Evolutionary conservation across 2,797 vertebrate species (phyloP).

Genomic region (Pangasius mekongensis): DNA sequence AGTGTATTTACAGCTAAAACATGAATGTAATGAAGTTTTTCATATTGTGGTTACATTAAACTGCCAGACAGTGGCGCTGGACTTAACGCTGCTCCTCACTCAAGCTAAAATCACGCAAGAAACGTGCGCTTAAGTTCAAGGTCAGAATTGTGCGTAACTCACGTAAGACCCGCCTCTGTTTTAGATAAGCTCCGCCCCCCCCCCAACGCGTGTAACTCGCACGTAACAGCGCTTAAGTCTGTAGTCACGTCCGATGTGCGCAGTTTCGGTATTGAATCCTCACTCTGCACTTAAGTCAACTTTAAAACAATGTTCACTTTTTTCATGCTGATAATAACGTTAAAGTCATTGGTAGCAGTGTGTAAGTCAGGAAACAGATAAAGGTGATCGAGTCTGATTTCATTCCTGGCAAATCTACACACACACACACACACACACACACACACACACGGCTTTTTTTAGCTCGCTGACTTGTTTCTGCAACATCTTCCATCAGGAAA

Average conservation of each 20-base stretch:
- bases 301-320: not conserved
- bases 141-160: not conserved
- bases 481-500: constrained; percentile 61
- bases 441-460: constrained; percentile 28
- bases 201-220: not conserved
- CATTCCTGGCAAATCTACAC: not conserved
- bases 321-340: not conserved
- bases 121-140: not conserved
- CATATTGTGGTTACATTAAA: not conserved
- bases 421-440: constrained; percentile 27
- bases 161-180: not conserved
- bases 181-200: not conserved
- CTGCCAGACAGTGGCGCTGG: not conserved
- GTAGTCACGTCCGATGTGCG: not conserved
- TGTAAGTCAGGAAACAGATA: constrained; percentile 1
- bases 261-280: not conserved
- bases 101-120: not conserved
- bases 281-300: not conserved
- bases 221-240: not conserved
- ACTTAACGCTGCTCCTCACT: not conserved
- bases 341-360: not conserved
- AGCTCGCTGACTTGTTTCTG: constrained; percentile 54
- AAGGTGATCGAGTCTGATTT: not conserved
- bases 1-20: too few relatives aligned
- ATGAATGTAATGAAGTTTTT: not conserved